Evolutionary conservation across 2,797 vertebrate genomes (phyloP), one percentile per base, ranked within the genome.

Genomic region (Triplophysa bombifrons): DNA sequence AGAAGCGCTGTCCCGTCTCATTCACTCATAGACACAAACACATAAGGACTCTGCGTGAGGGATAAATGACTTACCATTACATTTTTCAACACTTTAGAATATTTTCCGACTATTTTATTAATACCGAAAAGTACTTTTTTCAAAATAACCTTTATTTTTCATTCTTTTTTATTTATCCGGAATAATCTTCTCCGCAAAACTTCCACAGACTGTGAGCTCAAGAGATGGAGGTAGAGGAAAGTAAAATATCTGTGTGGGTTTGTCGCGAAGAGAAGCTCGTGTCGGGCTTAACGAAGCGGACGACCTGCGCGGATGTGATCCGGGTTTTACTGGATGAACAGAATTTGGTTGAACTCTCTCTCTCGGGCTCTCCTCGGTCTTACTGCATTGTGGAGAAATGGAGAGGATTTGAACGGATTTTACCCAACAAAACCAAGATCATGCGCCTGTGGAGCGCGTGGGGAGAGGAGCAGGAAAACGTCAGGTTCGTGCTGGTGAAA

Each of bases 371-470:
- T 3, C 93, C 95, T 5, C 94, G 96, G 84, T 93, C 94, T 67
- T 98, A 98, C 86, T 98, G 97, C 91, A 89, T 99, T 46, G 96
- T 98, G 90, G 98, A 99, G 92, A 98, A 98, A 86, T 99, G 97
- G 98, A 90, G 97, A 38, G 98, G 98, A 67, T 98, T 97, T 84
- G 98, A 99, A 92, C 91, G 98, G 88, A 96, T 92, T 83, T 85
- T 99, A 84, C 97, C 97, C 73, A 95, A 96, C 92, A 97, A 97
- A 91, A 99, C 97, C 48, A 95, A 94, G 77, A 92, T 99, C 82
- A 90, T 99, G 73, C 91, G 96, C 56, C 94, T 99, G 70, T 98
- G 96, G 96, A 91, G 91, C 69, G 96, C 97, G 4, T 99, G 98
- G 98, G 97, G 96, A 1, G 96, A 95, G 66, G 96, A 99, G 88